Evolutionary conservation across 2,888 invertebrate genomes (phyloP), one percentile per base, ranked within the genome.

Genomic region (Eurytoma californica): DNA sequence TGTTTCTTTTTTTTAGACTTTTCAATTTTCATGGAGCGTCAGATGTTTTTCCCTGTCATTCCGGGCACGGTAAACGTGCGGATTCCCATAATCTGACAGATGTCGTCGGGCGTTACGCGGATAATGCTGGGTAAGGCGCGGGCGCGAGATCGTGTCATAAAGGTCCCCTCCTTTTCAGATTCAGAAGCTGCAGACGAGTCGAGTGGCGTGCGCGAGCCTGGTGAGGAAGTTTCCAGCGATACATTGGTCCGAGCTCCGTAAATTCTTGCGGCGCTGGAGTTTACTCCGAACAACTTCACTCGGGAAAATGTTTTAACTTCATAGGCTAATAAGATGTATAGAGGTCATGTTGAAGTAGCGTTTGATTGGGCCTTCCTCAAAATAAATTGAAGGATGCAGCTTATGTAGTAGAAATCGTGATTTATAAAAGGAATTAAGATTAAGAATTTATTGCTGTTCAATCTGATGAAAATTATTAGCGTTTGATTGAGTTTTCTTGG

Each of bases 231-330:
- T 76, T 61, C 47, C 39, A 0, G 73, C 39, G 65, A 72, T 47
- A 65, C 65, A 47, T 51, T 66, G 18, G 61, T 63, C 28, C 30
- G 39, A 4, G 51, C 47, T 57, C 70, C 65, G 70, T 77, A 77
- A 77, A 77, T 77, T 77, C 63, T 77, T n/a, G 57, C 18, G 49
- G 16, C 20, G 39, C 58, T 28, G 61, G n/a, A 74, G 65, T 74
- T 74, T 57, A 63, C 63, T 30, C 3, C 30, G 53, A 14, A 14
- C 39, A 39, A 39, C 39, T n/a, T 30, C 30, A 28, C 61, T 63
- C 39, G 58, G 20, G 39, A 13, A 63, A 63, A 63, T 39, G 39
- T 28, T 63, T 63, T 39, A 39, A 3, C 39, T 39, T 39, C 39
- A 39, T 39, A 39, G 0, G 39, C 3, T 39, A 39, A 39, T 39